A percentile compares a stretch with the other conserved stretches of the same genome.
Conservation (phyloP, 2,113 vertebrate genomes). For the Acanthochromis polyacanthus region DNA sequence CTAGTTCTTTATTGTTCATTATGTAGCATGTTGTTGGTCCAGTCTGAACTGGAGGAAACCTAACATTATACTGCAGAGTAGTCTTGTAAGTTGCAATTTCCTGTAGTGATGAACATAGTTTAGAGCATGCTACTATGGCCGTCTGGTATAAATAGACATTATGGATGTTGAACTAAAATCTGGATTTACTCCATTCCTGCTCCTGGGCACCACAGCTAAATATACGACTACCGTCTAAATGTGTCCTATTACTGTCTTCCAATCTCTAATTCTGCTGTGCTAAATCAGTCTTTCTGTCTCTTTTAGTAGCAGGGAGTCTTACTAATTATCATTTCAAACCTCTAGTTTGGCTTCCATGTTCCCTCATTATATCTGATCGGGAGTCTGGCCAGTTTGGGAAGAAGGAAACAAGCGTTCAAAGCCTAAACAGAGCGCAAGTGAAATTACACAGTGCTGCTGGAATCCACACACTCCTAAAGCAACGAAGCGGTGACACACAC, state of each 20-base stretch:
- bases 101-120: constrained; percentile 15
- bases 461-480: constrained; percentile 42
- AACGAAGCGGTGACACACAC: constrained; percentile 30
- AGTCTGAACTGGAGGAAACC: not conserved
- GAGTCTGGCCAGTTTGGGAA: constrained; percentile 51
- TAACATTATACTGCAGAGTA: constrained; percentile 11
- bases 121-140: not conserved
- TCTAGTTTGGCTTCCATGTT: constrained; percentile 70
- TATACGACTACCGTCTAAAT: constrained; percentile 65
- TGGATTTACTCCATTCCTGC: constrained; percentile 36
- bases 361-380: constrained; percentile 74
- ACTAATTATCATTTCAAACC: constrained; percentile 79
- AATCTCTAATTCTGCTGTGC: constrained; percentile 69
- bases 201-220: constrained; percentile 58
- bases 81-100: constrained; percentile 22
- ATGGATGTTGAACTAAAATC: constrained; percentile 33
- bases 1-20: not conserved
- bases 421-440: constrained; percentile 20
- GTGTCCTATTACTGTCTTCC: constrained; percentile 59
- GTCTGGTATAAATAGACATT: constrained; percentile 49
- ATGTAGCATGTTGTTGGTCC: not conserved
- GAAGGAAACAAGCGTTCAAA: constrained; percentile 49
- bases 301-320: constrained; percentile 59
- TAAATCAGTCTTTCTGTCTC: constrained; percentile 70
- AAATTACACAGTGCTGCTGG: constrained; percentile 56